Base-by-base conservation (phyloP, 1,140 invertebrate genomes). In the Anastatus disparis region DNA sequence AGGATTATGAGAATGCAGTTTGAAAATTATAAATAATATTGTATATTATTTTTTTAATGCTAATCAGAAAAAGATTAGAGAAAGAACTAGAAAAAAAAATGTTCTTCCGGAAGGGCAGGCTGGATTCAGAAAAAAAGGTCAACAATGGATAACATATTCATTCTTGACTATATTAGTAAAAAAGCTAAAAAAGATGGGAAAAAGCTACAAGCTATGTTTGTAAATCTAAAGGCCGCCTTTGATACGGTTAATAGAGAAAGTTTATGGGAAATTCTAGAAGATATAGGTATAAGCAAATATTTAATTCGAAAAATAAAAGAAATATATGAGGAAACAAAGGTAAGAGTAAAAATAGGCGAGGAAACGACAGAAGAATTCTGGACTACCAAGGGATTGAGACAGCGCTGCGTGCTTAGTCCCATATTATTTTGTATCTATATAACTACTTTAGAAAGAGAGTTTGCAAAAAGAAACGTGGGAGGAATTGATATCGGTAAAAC, bases 391-490 rank as follows among this genome's bases (percentile, higher is more conserved):
- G 44, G 44, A 46, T 46, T 46, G n/a, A 46, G 44, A 46, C 8
- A 46, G n/a, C 3, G 44, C 4, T 10, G 8, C 8, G 12, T 10
- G 44, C 17, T 46, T 4, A 46, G 44, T 6, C 44, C n/a, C 7
- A 20, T 20, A 7, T 15, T n/a, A 46, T 46, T 46, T 46, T 10
- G 4, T 46, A n/a, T 46, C 6, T 20, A 46, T n/a, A 46, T n/a
- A 6, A 46, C 44, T 4, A 15, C 3, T 10, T n/a, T 46, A 46
- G 8, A 46, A 79, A 78, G 74, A 72, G 55, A 62, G 72, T n/a
- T 46, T 10, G n/a, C 7, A n/a, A 46, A 46, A 46, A 46, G 44
- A 46, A 15, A 15, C 7, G 17, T 46, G 7, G 44, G 44, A n/a
- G 44, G 44, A n/a, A 46, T 46, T 15, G n/a, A n/a, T n/a, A n/a